These are phyloP conservation scores for Endomychus coccineus DNA, from an alignment of 2,888 invertebrate species.

Conservation along the genomic window DNA sequence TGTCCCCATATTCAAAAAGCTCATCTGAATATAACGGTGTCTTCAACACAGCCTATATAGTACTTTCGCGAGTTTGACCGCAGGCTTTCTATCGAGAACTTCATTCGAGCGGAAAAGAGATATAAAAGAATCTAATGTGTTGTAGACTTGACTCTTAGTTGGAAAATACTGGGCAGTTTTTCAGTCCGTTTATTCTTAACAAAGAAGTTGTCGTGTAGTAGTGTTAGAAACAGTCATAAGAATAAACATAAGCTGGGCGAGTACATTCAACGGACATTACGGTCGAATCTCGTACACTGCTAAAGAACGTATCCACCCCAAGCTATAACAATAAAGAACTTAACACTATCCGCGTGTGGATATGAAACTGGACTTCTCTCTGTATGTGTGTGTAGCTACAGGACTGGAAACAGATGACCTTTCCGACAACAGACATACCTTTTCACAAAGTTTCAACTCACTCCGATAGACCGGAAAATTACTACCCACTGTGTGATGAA, in stretches of 20 bases:
- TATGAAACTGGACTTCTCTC: conserved; percentile 14
- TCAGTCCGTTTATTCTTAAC: too few relatives aligned
- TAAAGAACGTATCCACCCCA: conserved; percentile 13
- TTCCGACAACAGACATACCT: conserved; percentile 16
- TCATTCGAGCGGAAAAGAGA: too few relatives aligned
- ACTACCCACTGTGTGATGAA: conserved; percentile 12
- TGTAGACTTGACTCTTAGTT: too few relatives aligned
- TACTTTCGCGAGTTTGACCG: too few relatives aligned
- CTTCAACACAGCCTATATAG: too few relatives aligned
- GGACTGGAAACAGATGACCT: conserved; percentile 21
- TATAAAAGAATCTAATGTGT: too few relatives aligned
- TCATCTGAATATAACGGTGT: too few relatives aligned
- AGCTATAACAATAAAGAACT: conserved; percentile 11
- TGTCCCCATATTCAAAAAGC: too few relatives aligned
- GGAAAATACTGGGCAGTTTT: too few relatives aligned
- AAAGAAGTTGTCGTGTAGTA: too few relatives aligned
- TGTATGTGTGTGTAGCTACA: conserved; percentile 20
- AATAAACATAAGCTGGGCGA: conserved; percentile 4
- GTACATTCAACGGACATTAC: background rate
- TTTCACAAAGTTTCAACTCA: conserved; percentile 1
- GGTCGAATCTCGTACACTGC: background rate
- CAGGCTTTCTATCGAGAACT: too few relatives aligned
- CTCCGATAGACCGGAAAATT: conserved; percentile 20
- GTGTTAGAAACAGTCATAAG: conserved; percentile 3
- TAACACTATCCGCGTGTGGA: conserved; percentile 8